phyloP scores from a whole-genome alignment of 2,888 invertebrate genomes.

The Thereva unica region DNA sequence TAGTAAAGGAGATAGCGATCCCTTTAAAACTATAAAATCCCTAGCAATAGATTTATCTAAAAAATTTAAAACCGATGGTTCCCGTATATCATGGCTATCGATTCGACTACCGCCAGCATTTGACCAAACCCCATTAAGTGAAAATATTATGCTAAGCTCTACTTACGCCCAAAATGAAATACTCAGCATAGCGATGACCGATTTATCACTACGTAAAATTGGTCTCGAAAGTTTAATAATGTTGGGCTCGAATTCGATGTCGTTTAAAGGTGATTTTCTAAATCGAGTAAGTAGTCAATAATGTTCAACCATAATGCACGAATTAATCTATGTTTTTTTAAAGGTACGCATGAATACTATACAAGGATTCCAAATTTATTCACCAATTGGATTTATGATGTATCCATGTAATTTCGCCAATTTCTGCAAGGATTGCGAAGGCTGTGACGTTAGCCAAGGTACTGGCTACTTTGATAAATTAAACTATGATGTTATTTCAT shows the following conservation, averaged over 20 bases:
- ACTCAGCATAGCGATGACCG: slow-evolving; percentile 63
- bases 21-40: slow-evolving; percentile 67
- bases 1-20: slow-evolving; percentile 68
- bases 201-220: slow-evolving; percentile 71
- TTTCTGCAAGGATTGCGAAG: slow-evolving; percentile 61
- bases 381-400: slow-evolving; percentile 88
- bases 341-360: slow-evolving; percentile 95
- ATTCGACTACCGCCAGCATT: slow-evolving; percentile 62
- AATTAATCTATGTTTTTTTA: slow-evolving; percentile 2
- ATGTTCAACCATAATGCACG: slow-evolving; percentile 19
- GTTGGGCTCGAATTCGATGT: slow-evolving; percentile 68
- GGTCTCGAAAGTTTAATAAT: slow-evolving; percentile 74
- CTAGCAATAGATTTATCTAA: slow-evolving; percentile 66
- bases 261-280: slow-evolving; percentile 80
- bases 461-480: slow-evolving; percentile 79
- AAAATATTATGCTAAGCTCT: slow-evolving; percentile 53
- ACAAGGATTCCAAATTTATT: slow-evolving; percentile 82
- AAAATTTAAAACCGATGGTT: slow-evolving; percentile 69
- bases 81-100: slow-evolving; percentile 72
- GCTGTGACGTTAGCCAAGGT: slow-evolving; percentile 71
- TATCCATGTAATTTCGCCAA: slow-evolving; percentile 71
- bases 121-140: slow-evolving; percentile 44
- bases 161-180: slow-evolving; percentile 55
- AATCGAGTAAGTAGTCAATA: slow-evolving; percentile 69
- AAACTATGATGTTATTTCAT: slow-evolving; percentile 74